Conservation (phyloP, 2,113 vertebrate genomes). For the Podilymbus podiceps region DNA sequence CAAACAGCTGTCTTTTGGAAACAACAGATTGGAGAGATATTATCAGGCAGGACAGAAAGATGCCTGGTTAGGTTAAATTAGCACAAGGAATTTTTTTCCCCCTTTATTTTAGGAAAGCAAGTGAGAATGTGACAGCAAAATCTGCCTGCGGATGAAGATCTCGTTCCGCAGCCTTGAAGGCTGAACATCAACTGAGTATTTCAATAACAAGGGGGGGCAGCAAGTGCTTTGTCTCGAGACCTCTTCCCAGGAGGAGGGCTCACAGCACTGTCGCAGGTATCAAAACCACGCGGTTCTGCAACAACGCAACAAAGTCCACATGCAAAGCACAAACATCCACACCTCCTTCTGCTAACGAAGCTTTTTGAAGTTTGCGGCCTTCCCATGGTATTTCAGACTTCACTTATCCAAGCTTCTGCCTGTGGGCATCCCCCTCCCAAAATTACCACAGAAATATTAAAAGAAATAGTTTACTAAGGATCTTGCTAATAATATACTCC, state of each 20-base stretch:
- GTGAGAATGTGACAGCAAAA: constrained; percentile 43
- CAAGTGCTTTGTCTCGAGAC: background rate
- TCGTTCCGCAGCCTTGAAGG: background rate
- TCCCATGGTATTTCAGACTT: background rate
- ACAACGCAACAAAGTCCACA: background rate
- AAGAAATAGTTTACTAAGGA: background rate
- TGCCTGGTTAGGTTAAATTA: constrained; percentile 55
- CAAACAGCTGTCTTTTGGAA: constrained; percentile 42
- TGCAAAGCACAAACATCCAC: background rate
- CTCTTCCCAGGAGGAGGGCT: background rate
- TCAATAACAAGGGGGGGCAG: background rate
- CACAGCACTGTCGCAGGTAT: background rate
- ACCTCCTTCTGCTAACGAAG: background rate
- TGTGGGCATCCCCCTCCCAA: background rate
- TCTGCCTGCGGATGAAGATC: constrained; percentile 17
- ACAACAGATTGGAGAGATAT: constrained; percentile 36
- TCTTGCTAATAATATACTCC: background rate
- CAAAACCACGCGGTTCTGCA: background rate
- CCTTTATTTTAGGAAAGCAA: constrained; percentile 57
- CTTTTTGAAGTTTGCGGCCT: background rate
- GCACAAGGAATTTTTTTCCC: background rate
- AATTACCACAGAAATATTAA: background rate
- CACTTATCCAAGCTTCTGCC: background rate
- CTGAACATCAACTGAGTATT: background rate
- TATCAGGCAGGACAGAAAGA: constrained; percentile 50